Conservation (phyloP, 2,797 vertebrate species). For the Sebastes taczanowskii region DNA sequence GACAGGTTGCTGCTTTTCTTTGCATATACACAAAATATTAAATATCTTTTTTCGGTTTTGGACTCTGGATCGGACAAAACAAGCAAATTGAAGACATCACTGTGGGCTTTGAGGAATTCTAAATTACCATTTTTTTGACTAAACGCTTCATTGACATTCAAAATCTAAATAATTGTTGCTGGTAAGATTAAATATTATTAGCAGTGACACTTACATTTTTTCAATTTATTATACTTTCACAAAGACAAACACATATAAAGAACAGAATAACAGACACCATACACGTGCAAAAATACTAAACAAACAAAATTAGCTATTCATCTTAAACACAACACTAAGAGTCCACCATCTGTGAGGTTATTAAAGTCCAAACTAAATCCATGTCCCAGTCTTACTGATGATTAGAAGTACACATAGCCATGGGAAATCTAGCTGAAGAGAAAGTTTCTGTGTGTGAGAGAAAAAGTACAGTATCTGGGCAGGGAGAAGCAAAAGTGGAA, state of each 20-base stretch:
- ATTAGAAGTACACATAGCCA: background rate
- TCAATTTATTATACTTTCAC: background rate
- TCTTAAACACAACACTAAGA: background rate
- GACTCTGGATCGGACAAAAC: background rate
- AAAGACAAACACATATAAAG: background rate
- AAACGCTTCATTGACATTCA: background rate
- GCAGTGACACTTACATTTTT: background rate
- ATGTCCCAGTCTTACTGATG: background rate
- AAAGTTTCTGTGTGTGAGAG: background rate
- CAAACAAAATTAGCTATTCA: background rate
- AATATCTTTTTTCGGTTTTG: background rate
- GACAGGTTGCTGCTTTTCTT: background rate
- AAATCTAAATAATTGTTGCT: background rate
- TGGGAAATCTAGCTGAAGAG: background rate
- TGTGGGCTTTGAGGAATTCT: background rate
- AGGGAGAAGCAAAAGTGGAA: conserved; percentile 29
- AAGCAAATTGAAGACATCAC: background rate
- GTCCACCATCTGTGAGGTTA: background rate
- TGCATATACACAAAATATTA: background rate
- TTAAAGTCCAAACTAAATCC: background rate
- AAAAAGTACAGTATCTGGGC: conserved; percentile 44
- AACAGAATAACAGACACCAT: background rate
- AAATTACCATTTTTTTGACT: background rate
- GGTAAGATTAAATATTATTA: background rate
- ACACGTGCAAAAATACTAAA: background rate